Base-by-base conservation (phyloP, 2,113 vertebrate genomes). In the Xenopus tropicalis region DNA sequence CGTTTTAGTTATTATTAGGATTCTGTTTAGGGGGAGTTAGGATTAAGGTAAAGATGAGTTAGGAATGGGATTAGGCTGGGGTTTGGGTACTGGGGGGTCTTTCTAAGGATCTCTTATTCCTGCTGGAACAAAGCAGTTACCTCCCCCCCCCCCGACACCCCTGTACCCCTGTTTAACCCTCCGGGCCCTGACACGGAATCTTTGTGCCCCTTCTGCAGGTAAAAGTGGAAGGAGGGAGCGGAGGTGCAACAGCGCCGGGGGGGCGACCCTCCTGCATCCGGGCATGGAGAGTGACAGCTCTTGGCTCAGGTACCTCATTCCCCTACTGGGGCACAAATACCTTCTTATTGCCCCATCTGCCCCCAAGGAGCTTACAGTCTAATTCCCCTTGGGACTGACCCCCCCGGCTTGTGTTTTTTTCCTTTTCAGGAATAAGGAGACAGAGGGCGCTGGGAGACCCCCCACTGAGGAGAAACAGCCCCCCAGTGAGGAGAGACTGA, bases 201-300 rank as follows among this genome's bases (percentile, higher is more conserved):
- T 37, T 37, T 37, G 6, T 37, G 29, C 29, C 29, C 29, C 29
- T 37, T 9, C 29, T 9, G 21, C 64, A 87, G 86, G 80, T 20
- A 85, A 80, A 79, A 43, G 21, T 0, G 29, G 57, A 4, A 78
- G 51, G 61, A 78, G 76, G 63, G 82, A 84, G 37, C 54, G 57
- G 1, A 72, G 77, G 29, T 58, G 74, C 14, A 52, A 3, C 10
- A 82, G 82, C 29, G 51, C 19, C 6, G 77, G 61, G n/a, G 52
- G 54, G 22, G 21, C 54, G 44, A 22, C 17, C 19, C 77, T 54
- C 22, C 71, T 48, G 4, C 71, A 65, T 16, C 64, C 72, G 1
- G 9, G 70, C 0, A 25, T 17, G 21, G 71, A 68, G 25, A n/a
- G 52, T 4, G 72, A 67, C 43, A 61, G 54, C 56, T 59, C 43